A percentile compares a stretch with the other conserved stretches of the same genome.
Conservation (phyloP, 2,888 invertebrate species). For the Drosophila borealis region DNA sequence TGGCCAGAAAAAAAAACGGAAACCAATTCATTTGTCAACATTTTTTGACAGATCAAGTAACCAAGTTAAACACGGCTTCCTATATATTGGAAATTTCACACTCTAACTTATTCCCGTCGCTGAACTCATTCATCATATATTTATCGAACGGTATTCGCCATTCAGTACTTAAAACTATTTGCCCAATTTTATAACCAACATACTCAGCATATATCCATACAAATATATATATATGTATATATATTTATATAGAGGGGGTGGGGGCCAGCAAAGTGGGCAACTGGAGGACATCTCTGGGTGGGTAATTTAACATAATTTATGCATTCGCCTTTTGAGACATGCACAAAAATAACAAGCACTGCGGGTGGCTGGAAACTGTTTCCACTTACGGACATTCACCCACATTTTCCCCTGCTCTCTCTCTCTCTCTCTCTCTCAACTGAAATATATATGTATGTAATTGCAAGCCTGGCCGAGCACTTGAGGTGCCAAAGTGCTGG, state of each 20-base stretch:
- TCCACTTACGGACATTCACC: conserved; percentile 15
- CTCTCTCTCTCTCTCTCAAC: conserved; percentile 1
- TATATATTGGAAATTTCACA: background rate
- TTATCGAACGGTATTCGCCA: conserved; percentile 46
- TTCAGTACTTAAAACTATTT: conserved; percentile 54
- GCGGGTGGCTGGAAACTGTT: conserved; percentile 38
- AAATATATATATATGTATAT: background rate
- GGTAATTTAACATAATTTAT: conserved; percentile 77
- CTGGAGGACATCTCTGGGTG: conserved; percentile 25
- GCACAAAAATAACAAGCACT: conserved; percentile 61
- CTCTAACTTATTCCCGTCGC: background rate
- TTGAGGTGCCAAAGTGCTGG: conserved; percentile 62
- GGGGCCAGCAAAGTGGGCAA: conserved; percentile 10
- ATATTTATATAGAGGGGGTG: background rate
- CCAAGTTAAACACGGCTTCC: background rate
- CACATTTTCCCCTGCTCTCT: background rate
- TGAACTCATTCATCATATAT: conserved; percentile 57
- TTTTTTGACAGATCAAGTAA: background rate
- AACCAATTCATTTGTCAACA: background rate
- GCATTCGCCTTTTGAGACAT: conserved; percentile 68
- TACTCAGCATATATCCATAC: background rate
- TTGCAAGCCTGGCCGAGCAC: conserved; percentile 69
- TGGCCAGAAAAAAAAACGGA: background rate
- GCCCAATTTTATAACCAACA: conserved; percentile 57
- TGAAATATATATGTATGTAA: conserved; percentile 53